phyloP scores from a whole-genome alignment of 2,797 vertebrate genomes.

The Mormyrops attenuatus region DNA sequence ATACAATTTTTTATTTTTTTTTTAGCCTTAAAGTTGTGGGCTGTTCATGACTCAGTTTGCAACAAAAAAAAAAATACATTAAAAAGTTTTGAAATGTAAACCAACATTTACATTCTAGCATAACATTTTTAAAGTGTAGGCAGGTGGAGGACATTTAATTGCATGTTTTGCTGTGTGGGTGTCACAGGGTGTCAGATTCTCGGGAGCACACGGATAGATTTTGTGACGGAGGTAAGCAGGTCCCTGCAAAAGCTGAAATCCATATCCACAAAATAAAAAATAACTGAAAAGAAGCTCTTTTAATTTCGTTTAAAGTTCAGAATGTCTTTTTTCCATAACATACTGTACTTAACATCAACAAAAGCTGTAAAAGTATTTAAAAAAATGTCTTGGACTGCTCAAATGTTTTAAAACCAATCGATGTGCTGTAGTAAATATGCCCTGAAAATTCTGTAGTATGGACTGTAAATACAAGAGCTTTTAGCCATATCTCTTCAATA shows the following conservation, averaged over 20 bases:
- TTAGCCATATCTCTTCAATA: not conserved
- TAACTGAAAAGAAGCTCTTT: not conserved
- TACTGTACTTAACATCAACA: not conserved
- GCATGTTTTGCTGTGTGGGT: slow-evolving; percentile 6
- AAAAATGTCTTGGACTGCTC: not conserved
- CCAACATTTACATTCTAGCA: not conserved
- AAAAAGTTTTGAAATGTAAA: slow-evolving; percentile 3
- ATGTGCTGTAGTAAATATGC: not conserved
- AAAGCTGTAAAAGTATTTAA: not conserved
- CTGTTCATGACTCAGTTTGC: not conserved
- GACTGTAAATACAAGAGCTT: not conserved
- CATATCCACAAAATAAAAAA: not conserved
- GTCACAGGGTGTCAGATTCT: not conserved
- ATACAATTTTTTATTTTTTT: not conserved
- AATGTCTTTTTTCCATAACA: not conserved
- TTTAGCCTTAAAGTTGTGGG: not conserved
- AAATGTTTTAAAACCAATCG: not conserved
- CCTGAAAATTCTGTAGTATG: not conserved
- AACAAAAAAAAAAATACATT: not conserved
- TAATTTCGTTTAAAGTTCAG: not conserved
- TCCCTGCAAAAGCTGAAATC: not conserved
- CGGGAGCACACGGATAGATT: not conserved
- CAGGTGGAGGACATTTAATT: not conserved
- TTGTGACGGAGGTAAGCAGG: not conserved
- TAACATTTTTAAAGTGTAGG: not conserved